These are phyloP conservation scores for Endotricha flammealis DNA, from an alignment of 2,888 invertebrate genomes.

Conservation along the genomic window DNA sequence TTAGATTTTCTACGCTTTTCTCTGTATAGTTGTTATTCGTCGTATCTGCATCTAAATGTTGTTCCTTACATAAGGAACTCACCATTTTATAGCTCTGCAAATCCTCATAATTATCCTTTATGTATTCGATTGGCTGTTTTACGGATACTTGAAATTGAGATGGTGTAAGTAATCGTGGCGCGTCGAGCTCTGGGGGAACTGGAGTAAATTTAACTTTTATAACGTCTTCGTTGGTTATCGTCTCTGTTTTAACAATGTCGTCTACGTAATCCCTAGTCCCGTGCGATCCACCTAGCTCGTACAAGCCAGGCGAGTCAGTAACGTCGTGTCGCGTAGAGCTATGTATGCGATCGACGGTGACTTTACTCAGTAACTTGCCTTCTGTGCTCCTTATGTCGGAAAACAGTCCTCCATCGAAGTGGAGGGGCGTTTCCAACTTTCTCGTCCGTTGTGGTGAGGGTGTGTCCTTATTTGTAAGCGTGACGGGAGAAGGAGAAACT, in stretches of 20 bases:
- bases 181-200: slow-evolving; percentile 54
- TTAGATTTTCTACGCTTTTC: slow-evolving; percentile 22
- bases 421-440: slow-evolving; percentile 75
- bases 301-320: slow-evolving; percentile 53
- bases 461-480: slow-evolving; percentile 34
- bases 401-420: slow-evolving; percentile 74
- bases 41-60: slow-evolving; percentile 33
- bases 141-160: slow-evolving; percentile 30
- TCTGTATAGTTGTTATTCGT: slow-evolving; percentile 11
- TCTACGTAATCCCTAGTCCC: slow-evolving; percentile 57
- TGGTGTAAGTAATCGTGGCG: slow-evolving; percentile 40
- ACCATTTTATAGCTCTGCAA: slow-evolving; percentile 70
- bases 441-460: slow-evolving; percentile 66
- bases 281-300: slow-evolving; percentile 29
- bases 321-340: slow-evolving; percentile 62
- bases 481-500: slow-evolving; percentile 57
- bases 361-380: slow-evolving; percentile 71
- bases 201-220: slow-evolving; percentile 69
- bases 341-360: slow-evolving; percentile 67
- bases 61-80: slow-evolving; percentile 57
- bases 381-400: slow-evolving; percentile 70
- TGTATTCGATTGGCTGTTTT: slow-evolving; percentile 42
- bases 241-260: slow-evolving; percentile 65
- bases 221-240: slow-evolving; percentile 65
- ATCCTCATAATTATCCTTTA: slow-evolving; percentile 60